Evolutionary conservation across 2,113 vertebrate genomes (phyloP).

Genomic region (Tringa solitaria): DNA sequence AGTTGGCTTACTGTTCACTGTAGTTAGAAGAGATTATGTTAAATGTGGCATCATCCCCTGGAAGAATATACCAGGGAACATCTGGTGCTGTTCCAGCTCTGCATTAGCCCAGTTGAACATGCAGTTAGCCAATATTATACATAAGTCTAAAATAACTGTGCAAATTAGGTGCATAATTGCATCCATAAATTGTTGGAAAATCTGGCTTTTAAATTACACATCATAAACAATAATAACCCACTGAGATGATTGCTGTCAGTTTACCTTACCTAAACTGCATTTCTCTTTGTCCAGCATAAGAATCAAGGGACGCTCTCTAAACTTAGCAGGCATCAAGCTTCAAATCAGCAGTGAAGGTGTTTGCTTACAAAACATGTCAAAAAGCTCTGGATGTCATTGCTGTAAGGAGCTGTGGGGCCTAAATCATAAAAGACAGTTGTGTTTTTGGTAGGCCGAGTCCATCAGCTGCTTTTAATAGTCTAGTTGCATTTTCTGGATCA

Average conservation of each 20-base stretch:
- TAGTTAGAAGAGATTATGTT: slow-evolving; percentile 31
- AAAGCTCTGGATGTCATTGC: not conserved
- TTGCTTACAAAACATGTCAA: not conserved
- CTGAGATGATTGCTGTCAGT: not conserved
- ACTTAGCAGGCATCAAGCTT: not conserved
- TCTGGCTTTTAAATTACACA: slow-evolving; percentile 44
- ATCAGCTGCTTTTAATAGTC: not conserved
- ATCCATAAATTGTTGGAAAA: slow-evolving; percentile 41
- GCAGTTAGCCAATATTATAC: slow-evolving; percentile 21
- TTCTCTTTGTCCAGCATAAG: not conserved
- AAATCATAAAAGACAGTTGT: not conserved
- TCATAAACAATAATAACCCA: slow-evolving; percentile 48
- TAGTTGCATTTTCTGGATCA: not conserved
- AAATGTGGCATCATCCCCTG: not conserved
- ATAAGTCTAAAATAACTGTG: slow-evolving; percentile 42
- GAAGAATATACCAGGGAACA: not conserved
- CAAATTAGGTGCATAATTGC: slow-evolving; percentile 53
- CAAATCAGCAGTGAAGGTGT: not conserved
- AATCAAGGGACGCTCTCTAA: not conserved
- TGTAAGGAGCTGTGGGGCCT: not conserved
- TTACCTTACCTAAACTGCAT: not conserved
- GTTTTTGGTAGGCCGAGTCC: not conserved
- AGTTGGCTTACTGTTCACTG: not conserved
- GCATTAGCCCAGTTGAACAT: not conserved
- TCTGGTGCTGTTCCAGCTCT: slow-evolving; percentile 17